phyloP scores from a whole-genome alignment of 2,113 vertebrate species.

The Gallinago jamesoni region DNA sequence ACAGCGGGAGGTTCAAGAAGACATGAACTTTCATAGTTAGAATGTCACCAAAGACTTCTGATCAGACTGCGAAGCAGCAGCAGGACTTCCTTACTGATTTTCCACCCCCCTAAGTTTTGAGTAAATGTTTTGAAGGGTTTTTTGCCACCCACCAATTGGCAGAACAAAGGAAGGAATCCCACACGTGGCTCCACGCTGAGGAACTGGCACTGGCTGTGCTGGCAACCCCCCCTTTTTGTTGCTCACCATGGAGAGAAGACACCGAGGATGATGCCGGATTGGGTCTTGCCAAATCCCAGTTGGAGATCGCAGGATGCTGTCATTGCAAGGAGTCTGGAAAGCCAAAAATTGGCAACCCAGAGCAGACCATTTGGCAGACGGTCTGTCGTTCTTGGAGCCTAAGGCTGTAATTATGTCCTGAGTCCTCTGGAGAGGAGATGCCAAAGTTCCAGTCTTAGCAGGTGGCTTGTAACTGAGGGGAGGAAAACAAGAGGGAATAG shows the following conservation, averaged over 20 bases:
- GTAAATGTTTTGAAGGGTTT: background rate
- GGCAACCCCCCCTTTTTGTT: background rate
- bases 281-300: background rate
- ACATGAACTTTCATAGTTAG: background rate
- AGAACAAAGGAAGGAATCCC: slow-evolving; percentile 14
- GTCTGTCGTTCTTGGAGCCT: slow-evolving; percentile 32
- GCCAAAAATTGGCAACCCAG: background rate
- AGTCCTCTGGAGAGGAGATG: slow-evolving; percentile 9
- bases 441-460: slow-evolving; percentile 41
- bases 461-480: slow-evolving; percentile 5
- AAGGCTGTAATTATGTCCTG: slow-evolving; percentile 11
- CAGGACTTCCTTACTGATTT: background rate
- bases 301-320: background rate
- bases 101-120: background rate
- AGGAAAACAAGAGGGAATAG: background rate
- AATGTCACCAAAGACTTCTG: background rate
- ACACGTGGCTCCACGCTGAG: background rate
- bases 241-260: background rate
- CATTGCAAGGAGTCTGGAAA: background rate
- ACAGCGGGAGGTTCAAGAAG: background rate
- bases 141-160: background rate
- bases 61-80: background rate
- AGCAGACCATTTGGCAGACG: slow-evolving; percentile 18
- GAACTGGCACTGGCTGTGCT: background rate
- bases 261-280: background rate